These are phyloP conservation scores for Brachylomia viminalis DNA, from an alignment of 2,888 invertebrate genomes.

Conservation along the genomic window DNA sequence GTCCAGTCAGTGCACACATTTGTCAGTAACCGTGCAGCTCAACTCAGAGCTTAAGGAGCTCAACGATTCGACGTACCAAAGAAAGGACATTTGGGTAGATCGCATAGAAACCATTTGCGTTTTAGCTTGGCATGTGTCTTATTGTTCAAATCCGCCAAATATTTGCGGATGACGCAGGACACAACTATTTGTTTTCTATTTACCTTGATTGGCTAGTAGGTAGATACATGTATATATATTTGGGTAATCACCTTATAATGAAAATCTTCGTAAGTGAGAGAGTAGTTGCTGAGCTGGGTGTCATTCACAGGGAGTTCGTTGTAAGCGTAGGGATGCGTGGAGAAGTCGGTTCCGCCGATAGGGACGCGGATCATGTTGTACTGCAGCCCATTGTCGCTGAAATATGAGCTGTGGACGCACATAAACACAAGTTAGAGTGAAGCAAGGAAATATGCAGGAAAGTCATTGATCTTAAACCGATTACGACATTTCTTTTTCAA, in stretches of 20 bases:
- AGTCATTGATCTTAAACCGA: background rate
- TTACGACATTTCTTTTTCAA: too few species aligned
- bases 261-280: slow-evolving; percentile 92
- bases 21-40: too few species aligned
- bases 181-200: background rate
- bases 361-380: slow-evolving; percentile 93
- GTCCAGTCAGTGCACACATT: too few species aligned
- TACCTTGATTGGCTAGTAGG: background rate
- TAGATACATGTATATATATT: background rate
- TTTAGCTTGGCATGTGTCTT: background rate
- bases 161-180: background rate
- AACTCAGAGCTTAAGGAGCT: too few species aligned
- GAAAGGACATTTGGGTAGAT: too few species aligned
- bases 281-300: slow-evolving; percentile 90
- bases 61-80: too few species aligned
- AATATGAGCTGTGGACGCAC: slow-evolving; percentile 93
- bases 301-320: slow-evolving; percentile 91
- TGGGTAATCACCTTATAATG: slow-evolving; percentile 90
- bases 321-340: slow-evolving; percentile 94
- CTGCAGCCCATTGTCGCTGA: slow-evolving; percentile 91
- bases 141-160: background rate
- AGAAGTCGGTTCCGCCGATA: slow-evolving; percentile 96
- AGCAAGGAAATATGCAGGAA: background rate
- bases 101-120: background rate
- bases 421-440: slow-evolving; percentile 71